A percentile compares a stretch with the other conserved stretches of the same genome.
These are phyloP conservation scores for Cephus rjabovi DNA, from an alignment of 2,888 invertebrate genomes.

Conservation along the genomic window DNA sequence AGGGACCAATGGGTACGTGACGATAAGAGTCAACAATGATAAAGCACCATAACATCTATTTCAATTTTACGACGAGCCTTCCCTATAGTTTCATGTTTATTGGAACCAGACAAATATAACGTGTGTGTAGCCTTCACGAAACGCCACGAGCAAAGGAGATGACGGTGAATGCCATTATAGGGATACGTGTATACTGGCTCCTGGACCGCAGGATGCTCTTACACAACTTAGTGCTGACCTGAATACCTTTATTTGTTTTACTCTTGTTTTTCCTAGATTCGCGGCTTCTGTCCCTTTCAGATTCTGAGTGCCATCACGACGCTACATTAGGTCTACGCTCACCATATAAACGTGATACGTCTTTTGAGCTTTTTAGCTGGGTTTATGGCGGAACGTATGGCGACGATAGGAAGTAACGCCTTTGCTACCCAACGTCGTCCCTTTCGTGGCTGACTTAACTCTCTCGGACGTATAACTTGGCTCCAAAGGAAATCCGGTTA, in stretches of 20 bases:
- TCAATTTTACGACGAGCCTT: background rate
- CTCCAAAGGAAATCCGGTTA: background rate
- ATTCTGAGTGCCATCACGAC: background rate
- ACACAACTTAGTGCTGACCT: background rate
- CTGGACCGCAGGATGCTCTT: background rate
- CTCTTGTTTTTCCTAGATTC: background rate
- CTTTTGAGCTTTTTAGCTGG: conserved; percentile 2
- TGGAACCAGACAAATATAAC: background rate
- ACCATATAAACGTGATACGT: conserved; percentile 1
- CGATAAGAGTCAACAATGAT: background rate
- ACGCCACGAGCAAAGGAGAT: background rate
- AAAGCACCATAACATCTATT: background rate
- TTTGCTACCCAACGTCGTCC: background rate
- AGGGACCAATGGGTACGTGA: background rate
- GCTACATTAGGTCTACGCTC: background rate
- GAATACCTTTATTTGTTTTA: background rate
- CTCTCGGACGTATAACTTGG: background rate
- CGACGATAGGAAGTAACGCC: conserved; percentile 3
- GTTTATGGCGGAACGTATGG: conserved; percentile 3
- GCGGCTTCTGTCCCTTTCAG: background rate
- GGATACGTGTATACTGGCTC: background rate
- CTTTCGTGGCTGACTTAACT: background rate
- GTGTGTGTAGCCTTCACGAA: background rate
- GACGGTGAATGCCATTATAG: background rate
- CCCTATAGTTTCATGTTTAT: background rate